phyloP scores from a whole-genome alignment of 2,797 vertebrate genomes.

The Cyprinodon diabolis region DNA sequence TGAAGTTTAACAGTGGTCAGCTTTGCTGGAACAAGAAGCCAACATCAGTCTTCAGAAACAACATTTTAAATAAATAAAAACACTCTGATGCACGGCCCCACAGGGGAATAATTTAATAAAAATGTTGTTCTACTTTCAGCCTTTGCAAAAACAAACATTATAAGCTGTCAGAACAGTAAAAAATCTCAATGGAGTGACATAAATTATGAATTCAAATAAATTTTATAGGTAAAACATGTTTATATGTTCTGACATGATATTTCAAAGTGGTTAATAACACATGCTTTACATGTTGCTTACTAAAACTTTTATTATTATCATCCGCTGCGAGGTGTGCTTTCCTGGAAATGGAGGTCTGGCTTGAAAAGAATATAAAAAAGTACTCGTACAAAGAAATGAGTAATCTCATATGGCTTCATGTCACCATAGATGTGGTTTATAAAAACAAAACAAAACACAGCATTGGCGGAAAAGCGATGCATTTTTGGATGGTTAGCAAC shows the following conservation, averaged over 20 bases:
- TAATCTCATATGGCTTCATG: slow-evolving; percentile 48
- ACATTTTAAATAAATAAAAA: slow-evolving; percentile 46
- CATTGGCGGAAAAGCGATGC: slow-evolving; percentile 52
- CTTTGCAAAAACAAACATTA: slow-evolving; percentile 17
- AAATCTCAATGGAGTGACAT: slow-evolving; percentile 8
- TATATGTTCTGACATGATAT: neutral
- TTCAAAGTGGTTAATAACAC: no score
- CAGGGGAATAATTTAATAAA: slow-evolving; percentile 28
- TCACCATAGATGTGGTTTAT: slow-evolving; percentile 34
- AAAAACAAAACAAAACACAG: slow-evolving; percentile 28
- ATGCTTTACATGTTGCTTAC: neutral
- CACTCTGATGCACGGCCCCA: neutral
- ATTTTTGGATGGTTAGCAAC: slow-evolving; percentile 69
- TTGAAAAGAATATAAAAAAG: slow-evolving; percentile 1
- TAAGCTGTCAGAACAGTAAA: slow-evolving; percentile 21
- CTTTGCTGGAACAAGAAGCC: slow-evolving; percentile 30
- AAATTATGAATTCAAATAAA: slow-evolving; percentile 6
- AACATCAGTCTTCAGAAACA: slow-evolving; percentile 42
- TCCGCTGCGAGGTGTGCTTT: slow-evolving; percentile 1
- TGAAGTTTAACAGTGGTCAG: slow-evolving; percentile 60
- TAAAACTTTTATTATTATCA: neutral
- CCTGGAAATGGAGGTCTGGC: slow-evolving; percentile 21
- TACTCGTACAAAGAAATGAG: slow-evolving; percentile 1
- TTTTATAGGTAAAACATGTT: neutral
- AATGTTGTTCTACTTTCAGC: slow-evolving; percentile 14